Conservation (phyloP, 2,113 vertebrate species). For the Sterrhoptilus dennistouni region DNA sequence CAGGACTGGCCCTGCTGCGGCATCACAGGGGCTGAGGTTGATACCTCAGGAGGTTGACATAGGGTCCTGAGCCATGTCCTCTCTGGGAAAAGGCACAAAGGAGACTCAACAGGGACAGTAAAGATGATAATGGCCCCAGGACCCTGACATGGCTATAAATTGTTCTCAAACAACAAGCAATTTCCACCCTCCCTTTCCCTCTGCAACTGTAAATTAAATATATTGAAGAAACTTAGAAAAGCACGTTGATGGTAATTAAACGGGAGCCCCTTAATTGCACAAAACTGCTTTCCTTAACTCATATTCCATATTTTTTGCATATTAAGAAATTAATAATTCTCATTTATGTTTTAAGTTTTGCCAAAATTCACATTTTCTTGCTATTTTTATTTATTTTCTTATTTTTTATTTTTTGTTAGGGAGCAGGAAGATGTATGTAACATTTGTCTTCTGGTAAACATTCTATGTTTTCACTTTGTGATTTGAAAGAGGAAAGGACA, state of each 20-base stretch:
- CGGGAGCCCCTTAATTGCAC: not conserved
- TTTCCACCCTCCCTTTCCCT: not conserved
- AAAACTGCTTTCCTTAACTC: not conserved
- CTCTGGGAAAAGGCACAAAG: not conserved
- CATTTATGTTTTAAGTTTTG: not conserved
- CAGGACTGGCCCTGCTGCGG: fast-evolving
- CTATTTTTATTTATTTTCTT: no score
- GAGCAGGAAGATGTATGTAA: fast-evolving
- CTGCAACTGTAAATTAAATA: not conserved
- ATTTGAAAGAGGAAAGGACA: not conserved
- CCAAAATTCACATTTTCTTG: not conserved
- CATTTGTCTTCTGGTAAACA: not conserved
- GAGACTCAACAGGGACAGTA: not conserved
- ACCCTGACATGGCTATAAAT: not conserved
- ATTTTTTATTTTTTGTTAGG: not conserved
- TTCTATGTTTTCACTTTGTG: not conserved
- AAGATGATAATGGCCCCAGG: not conserved
- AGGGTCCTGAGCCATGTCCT: fast-evolving
- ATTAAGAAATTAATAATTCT: not conserved
- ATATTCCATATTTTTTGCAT: not conserved
- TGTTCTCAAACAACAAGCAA: not conserved
- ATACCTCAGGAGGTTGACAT: not conserved
- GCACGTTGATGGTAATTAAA: not conserved
- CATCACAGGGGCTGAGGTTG: no score
- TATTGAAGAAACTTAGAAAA: not conserved